phyloP scores from a whole-genome alignment of 2,888 invertebrate species.

The Crepidodera aurea region DNA sequence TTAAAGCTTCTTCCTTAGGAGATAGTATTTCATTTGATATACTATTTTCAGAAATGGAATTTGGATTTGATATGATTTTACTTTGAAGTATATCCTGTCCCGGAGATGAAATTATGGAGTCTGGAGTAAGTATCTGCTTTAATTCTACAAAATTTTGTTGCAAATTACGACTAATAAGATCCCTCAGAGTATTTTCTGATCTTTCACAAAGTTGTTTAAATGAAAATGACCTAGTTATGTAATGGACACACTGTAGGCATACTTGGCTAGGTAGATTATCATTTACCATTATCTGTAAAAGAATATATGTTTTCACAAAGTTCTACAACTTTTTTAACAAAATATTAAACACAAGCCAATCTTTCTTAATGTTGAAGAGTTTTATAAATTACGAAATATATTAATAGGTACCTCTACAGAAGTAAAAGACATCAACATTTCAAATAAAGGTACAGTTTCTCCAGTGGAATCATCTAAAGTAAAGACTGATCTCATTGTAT shows the following conservation, averaged over 20 bases:
- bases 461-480: conserved; percentile 53
- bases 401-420: conserved; percentile 55
- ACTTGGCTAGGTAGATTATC: conserved; percentile 59
- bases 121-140: conserved; percentile 42
- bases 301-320: neutral
- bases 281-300: conserved; percentile 53
- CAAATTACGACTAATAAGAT: conserved; percentile 49
- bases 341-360: no score
- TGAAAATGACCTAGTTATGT: conserved; percentile 56
- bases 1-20: neutral
- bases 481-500: conserved; percentile 56
- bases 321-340: neutral
- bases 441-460: conserved; percentile 52
- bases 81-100: neutral
- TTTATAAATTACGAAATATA: neutral
- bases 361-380: neutral
- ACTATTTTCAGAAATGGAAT: conserved; percentile 1
- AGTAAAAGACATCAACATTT: conserved; percentile 58
- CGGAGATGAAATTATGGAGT: conserved; percentile 20
- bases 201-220: conserved; percentile 59
- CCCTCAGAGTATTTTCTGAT: conserved; percentile 56
- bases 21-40: neutral
- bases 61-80: neutral
- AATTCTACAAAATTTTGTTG: conserved; percentile 43
- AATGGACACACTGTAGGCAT: conserved; percentile 58